phyloP scores from a whole-genome alignment of 1,140 invertebrate genomes.

The Meteorus sp. region DNA sequence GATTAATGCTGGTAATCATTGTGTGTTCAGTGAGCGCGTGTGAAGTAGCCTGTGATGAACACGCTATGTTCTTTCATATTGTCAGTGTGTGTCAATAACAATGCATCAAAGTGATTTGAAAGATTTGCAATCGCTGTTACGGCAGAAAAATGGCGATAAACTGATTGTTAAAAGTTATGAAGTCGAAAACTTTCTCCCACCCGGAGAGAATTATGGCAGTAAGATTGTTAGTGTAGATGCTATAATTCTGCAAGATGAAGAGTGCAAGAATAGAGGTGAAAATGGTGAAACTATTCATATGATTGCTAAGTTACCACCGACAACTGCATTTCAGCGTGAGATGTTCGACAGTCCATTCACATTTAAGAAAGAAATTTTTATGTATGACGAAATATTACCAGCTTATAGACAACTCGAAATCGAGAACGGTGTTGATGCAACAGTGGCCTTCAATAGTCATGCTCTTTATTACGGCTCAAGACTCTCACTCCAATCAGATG shows the following conservation, averaged over 20 bases:
- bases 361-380: constrained; percentile 51
- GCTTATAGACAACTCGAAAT: constrained; percentile 39
- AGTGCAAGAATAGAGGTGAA: constrained; percentile 20
- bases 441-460: constrained; percentile 53
- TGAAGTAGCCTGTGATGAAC: too few species aligned
- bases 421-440: constrained; percentile 49
- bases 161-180: constrained; percentile 31
- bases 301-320: constrained; percentile 56
- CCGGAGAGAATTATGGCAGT: constrained; percentile 67
- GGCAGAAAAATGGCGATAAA: not conserved
- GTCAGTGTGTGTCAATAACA: not conserved
- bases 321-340: constrained; percentile 41
- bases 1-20: too few species aligned
- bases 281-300: constrained; percentile 40
- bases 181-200: constrained; percentile 39
- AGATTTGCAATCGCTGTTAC: not conserved
- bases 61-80: not conserved
- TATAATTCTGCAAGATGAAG: constrained; percentile 31
- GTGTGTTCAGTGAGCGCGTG: too few species aligned
- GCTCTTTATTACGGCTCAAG: constrained; percentile 62
- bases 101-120: not conserved
- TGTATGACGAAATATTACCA: constrained; percentile 46
- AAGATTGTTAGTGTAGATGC: constrained; percentile 56
- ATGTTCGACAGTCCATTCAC: constrained; percentile 51
- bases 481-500: constrained; percentile 48